Percentiles rank a stretch among this genome's conserved stretches.
phyloP scores from a whole-genome alignment of 2,797 vertebrate species.

The Premnoplex brunnescens region DNA sequence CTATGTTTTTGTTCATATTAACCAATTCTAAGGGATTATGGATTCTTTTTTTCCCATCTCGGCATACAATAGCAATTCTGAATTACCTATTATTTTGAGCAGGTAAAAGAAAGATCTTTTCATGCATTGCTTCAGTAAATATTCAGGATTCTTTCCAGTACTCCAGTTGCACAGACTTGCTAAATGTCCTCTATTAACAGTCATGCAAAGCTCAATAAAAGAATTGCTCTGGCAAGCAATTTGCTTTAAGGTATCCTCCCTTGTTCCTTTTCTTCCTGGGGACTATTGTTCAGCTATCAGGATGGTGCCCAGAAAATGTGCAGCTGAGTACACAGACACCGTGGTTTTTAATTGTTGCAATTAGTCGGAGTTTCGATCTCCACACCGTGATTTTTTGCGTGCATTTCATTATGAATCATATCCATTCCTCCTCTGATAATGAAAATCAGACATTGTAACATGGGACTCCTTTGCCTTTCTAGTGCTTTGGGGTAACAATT shows the following conservation, averaged over 20 bases:
- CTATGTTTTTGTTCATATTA: conserved; percentile 51
- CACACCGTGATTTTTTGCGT: background rate
- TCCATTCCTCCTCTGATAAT: background rate
- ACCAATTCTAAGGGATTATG: conserved; percentile 34
- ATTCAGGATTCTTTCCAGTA: background rate
- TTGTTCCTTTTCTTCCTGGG: conserved; percentile 3
- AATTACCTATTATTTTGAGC: conserved; percentile 13
- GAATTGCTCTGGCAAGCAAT: background rate
- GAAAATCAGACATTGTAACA: background rate
- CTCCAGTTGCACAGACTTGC: background rate
- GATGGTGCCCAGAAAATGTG: background rate
- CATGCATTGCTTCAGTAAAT: background rate
- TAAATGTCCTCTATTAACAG: conserved; percentile 18
- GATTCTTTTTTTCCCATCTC: background rate
- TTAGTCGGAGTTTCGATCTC: conserved; percentile 10
- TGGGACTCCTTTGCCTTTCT: background rate
- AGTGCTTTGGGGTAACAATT: background rate
- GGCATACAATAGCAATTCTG: conserved; percentile 32
- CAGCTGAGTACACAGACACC: conserved; percentile 2
- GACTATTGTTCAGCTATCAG: background rate
- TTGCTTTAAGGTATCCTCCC: conserved; percentile 10
- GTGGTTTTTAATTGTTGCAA: background rate
- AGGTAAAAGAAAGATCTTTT: conserved; percentile 41
- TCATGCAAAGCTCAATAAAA: conserved; percentile 5
- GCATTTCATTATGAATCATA: background rate